Base-by-base conservation (phyloP, 1,140 invertebrate genomes). In the Lethrus apterus region DNA sequence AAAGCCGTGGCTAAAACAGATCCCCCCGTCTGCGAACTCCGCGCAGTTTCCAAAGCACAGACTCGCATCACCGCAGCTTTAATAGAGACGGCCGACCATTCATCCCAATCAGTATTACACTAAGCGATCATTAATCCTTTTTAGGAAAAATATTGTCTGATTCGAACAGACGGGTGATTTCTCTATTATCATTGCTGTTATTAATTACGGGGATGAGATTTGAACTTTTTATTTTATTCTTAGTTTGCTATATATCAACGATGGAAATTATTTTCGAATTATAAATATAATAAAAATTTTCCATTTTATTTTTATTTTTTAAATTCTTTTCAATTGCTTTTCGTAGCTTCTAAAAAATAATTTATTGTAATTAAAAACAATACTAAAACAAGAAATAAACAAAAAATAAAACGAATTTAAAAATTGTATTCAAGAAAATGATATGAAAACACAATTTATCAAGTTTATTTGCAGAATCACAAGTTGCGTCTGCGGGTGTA, bases 111-210 rank as follows among this genome's bases (percentile, higher is more conserved):
- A 52, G 46, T 52, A 53, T 56, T 56, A 53, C 44, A 41, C 35
- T 24, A 48, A 56, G 49, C 44, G 47, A 53, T 50, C 54, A 56
- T 56, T 56, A 56, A 56, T 56, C 54, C 51, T 56, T 50, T 48
- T 56, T 56, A 53, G 30, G 45, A 48, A 38, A 47, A 51, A 51
- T 54, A 51, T 54, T 44, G 29, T 30, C 17, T 46, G 42, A 51
- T 48, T 31, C 29, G 21, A 11, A 15, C 14, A 23, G 52, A 51
- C 48, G 43, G 15, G 14, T 32, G 40, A 26, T 54, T 53, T 41
- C 48, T 46, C 36, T 43, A 50, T 46, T 50, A 50, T 38, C 40
- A 44, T 17, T 21, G 36, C 30, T 30, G 21, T 43, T 42, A 48
- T 52, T 52, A 52, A 52, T 48, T 42, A 38, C 32, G 10, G 32